Conservation (phyloP, 2,888 invertebrate genomes). For the Limnephilus marmoratus region DNA sequence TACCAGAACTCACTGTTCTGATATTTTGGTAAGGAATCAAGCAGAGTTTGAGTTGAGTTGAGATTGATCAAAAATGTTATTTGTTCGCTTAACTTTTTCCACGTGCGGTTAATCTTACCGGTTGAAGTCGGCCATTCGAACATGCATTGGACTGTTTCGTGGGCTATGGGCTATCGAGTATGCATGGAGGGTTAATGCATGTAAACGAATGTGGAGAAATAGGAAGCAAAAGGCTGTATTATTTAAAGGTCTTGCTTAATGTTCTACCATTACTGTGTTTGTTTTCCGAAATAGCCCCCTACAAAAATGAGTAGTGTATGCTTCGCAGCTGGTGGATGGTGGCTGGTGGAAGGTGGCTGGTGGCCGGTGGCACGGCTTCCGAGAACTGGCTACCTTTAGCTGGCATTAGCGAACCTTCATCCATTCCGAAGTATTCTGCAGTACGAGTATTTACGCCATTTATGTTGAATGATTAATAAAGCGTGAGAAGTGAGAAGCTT, state of each 20-base stretch:
- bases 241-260: neutral
- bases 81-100: neutral
- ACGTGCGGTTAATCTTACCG: neutral
- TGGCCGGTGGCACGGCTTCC: neutral
- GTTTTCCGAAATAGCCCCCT: neutral
- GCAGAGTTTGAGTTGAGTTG: neutral
- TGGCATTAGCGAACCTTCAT: conserved; percentile 45
- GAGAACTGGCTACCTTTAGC: neutral
- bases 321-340: neutral
- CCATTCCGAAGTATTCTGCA: conserved; percentile 55
- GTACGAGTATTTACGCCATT: conserved; percentile 51
- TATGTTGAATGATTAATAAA: conserved; percentile 57
- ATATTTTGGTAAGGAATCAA: neutral
- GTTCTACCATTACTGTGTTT: conserved; percentile 19
- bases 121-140: neutral
- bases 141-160: neutral
- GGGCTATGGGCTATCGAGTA: neutral
- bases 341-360: neutral
- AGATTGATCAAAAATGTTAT: no score
- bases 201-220: neutral
- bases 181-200: neutral
- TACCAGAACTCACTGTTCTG: neutral
- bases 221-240: conserved; percentile 2
- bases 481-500: conserved; percentile 39
- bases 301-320: conserved; percentile 17